These are phyloP conservation scores for Coleophora flavipennella DNA, from an alignment of 2,888 invertebrate genomes.

Conservation along the genomic window DNA sequence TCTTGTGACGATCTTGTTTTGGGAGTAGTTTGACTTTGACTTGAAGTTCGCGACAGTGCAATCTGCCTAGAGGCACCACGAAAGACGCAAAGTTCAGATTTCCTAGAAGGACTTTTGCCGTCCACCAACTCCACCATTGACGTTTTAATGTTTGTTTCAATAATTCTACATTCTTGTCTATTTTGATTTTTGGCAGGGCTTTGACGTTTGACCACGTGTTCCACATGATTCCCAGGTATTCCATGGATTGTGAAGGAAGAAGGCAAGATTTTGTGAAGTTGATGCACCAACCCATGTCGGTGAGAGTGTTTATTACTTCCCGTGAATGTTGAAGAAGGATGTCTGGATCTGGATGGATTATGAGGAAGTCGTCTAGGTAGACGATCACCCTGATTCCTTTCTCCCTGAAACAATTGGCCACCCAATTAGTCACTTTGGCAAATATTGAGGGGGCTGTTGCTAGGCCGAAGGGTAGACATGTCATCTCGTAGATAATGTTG, in stretches of 20 bases:
- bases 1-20: not conserved
- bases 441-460: constrained; percentile 12
- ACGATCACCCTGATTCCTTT: constrained; percentile 6
- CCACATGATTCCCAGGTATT: constrained; percentile 14
- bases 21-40: not conserved
- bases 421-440: constrained; percentile 14
- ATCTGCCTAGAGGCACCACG: constrained; percentile 8
- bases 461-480: constrained; percentile 15
- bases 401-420: constrained; percentile 9
- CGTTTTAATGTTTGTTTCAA: not conserved
- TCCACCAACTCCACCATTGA: constrained; percentile 3
- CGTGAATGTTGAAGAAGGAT: not conserved
- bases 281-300: constrained; percentile 10
- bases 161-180: not conserved
- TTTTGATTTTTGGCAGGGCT: not conserved
- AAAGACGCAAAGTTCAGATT: constrained; percentile 10
- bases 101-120: constrained; percentile 8
- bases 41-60: constrained; percentile 9
- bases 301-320: not conserved
- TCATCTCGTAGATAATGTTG: constrained; percentile 8
- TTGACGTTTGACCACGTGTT: constrained; percentile 8
- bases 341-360: constrained; percentile 7
- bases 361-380: constrained; percentile 13
- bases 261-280: constrained; percentile 6
- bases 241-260: constrained; percentile 1